Percentiles rank a stretch among this genome's conserved stretches.
Conservation (phyloP, 2,113 vertebrate species). For the Oenanthe melanoleuca region DNA sequence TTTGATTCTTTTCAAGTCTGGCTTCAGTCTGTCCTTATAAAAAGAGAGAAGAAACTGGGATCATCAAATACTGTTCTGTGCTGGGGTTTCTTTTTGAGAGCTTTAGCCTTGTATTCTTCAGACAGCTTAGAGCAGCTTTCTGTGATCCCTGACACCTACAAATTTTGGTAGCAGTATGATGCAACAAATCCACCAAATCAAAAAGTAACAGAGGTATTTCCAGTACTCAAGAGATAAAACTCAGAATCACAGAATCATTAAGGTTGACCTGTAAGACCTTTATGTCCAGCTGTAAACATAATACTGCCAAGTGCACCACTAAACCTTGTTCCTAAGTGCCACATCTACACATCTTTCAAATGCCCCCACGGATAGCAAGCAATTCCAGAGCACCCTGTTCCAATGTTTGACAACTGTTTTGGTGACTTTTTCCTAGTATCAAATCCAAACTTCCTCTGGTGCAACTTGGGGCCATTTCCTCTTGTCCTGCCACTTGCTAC, state of each 20-base stretch:
- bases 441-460: background rate
- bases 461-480: background rate
- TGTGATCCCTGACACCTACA: background rate
- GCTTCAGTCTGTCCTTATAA: background rate
- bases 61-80: background rate
- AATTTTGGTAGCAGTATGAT: background rate
- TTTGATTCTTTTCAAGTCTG: background rate
- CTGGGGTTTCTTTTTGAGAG: background rate
- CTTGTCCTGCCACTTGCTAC: background rate
- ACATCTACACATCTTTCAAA: background rate
- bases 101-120: background rate
- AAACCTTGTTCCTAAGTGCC: background rate
- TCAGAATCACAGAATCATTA: background rate
- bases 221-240: background rate
- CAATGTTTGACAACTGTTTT: background rate
- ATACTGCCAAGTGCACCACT: background rate
- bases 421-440: background rate
- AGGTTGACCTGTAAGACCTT: background rate
- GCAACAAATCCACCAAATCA: background rate
- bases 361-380: background rate
- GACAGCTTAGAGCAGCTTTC: background rate
- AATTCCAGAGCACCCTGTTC: background rate
- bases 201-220: background rate
- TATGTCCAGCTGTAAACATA: background rate
- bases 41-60: background rate